A percentile compares a stretch with the other conserved stretches of the same genome.
phyloP scores from a whole-genome alignment of 2,113 vertebrate genomes.

The western clawed frog (Xenopus tropicalis) region DNA sequence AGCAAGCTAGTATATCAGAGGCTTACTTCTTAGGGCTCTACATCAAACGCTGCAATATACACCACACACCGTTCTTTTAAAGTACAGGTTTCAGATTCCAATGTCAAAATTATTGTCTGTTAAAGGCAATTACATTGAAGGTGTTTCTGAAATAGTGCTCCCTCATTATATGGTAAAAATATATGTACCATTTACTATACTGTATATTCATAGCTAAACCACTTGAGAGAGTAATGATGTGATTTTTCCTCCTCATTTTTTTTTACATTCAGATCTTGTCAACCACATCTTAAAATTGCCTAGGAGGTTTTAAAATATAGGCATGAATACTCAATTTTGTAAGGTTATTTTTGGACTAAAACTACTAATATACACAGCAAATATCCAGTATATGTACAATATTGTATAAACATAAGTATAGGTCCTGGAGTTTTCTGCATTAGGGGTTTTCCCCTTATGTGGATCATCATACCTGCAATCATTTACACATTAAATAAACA shows the following conservation, averaged over 20 bases:
- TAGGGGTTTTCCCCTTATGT: too few species aligned
- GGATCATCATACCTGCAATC: too few species aligned
- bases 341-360: slow-evolving; percentile 10
- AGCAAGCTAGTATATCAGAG: slow-evolving; percentile 57
- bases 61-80: slow-evolving; percentile 47
- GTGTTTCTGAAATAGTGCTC: slow-evolving; percentile 45
- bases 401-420: too few species aligned
- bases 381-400: too few species aligned
- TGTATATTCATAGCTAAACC: background rate
- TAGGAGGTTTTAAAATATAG: slow-evolving; percentile 30
- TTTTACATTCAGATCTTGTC: slow-evolving; percentile 27
- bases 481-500: too few species aligned
- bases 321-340: slow-evolving; percentile 21
- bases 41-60: slow-evolving; percentile 59
- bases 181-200: too few species aligned
- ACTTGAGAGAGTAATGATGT: slow-evolving; percentile 22
- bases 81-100: slow-evolving; percentile 62
- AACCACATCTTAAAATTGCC: slow-evolving; percentile 36
- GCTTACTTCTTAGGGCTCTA: slow-evolving; percentile 17
- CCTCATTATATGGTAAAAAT: slow-evolving; percentile 38
- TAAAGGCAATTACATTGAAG: slow-evolving; percentile 17
- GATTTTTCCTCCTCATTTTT: background rate
- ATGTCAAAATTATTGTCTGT: slow-evolving; percentile 50
- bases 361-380: too few species aligned
- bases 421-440: too few species aligned